These are phyloP conservation scores for Drosophila cracens DNA, from an alignment of 2,888 invertebrate genomes.

Conservation along the genomic window DNA sequence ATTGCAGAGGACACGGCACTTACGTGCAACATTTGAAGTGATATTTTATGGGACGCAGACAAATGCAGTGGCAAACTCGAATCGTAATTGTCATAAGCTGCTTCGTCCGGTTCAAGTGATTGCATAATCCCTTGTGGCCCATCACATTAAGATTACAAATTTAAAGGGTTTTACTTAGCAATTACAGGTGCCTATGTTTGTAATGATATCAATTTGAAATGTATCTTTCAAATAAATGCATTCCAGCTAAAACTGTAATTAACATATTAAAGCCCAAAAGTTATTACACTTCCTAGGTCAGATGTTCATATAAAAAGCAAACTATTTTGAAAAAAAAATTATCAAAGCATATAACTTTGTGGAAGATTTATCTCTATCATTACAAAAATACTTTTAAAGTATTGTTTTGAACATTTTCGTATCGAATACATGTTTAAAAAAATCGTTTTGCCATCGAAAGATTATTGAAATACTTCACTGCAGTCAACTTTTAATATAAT, in stretches of 20 bases:
- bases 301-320: background rate
- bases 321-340: background rate
- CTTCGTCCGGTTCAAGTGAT: constrained; percentile 21
- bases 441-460: background rate
- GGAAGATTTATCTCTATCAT: background rate
- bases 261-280: constrained; percentile 6
- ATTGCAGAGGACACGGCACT: constrained; percentile 51
- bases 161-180: constrained; percentile 57
- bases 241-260: constrained; percentile 37
- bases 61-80: constrained; percentile 40
- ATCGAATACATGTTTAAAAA: background rate
- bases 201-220: constrained; percentile 21
- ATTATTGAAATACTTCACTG: background rate
- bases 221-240: constrained; percentile 41
- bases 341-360: background rate
- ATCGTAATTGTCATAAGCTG: constrained; percentile 64
- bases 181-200: constrained; percentile 46
- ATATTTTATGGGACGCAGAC: constrained; percentile 65
- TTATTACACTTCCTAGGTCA: constrained; percentile 1
- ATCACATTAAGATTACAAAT: constrained; percentile 32
- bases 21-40: constrained; percentile 69
- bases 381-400: background rate
- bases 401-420: background rate
- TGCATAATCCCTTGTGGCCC: constrained; percentile 55
- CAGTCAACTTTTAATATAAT: background rate